Percentiles rank a stretch among this genome's conserved stretches.
Conservation (phyloP, 2,888 invertebrate genomes). For the Drosophila colorata region DNA sequence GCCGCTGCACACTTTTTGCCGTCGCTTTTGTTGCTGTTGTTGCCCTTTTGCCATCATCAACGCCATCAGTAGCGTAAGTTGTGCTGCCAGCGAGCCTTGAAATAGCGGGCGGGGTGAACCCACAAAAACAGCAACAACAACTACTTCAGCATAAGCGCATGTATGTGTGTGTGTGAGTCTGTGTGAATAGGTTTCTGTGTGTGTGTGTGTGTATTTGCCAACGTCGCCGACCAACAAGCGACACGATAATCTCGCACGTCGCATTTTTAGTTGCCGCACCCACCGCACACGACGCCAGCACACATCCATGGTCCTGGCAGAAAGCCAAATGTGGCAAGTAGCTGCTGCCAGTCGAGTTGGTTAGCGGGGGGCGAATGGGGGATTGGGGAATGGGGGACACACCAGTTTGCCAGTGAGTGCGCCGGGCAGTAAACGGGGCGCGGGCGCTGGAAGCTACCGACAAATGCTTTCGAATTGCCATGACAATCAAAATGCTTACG, state of each 20-base stretch:
- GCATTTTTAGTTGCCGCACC: slow-evolving; percentile 79
- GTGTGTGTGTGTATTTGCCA: slow-evolving; percentile 43
- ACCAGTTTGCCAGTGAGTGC: slow-evolving; percentile 47
- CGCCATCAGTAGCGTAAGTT: slow-evolving; percentile 78
- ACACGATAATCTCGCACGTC: slow-evolving; percentile 82
- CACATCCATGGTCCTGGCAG: slow-evolving; percentile 64
- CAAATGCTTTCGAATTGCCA: slow-evolving; percentile 84
- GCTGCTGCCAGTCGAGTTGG: slow-evolving; percentile 55
- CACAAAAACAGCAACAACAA: slow-evolving; percentile 72
- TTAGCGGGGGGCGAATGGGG: slow-evolving; percentile 53
- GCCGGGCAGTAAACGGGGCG: slow-evolving; percentile 27
- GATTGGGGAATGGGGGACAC: slow-evolving; percentile 18
- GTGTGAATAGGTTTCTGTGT: slow-evolving; percentile 11
- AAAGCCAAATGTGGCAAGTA: slow-evolving; percentile 79
- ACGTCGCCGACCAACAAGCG: slow-evolving; percentile 75
- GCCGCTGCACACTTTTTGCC: slow-evolving; percentile 67
- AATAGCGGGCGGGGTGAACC: slow-evolving; percentile 46
- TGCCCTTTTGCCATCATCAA: slow-evolving; percentile 78
- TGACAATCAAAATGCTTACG: slow-evolving; percentile 81
- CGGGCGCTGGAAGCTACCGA: slow-evolving; percentile 63
- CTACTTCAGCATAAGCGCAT: slow-evolving; percentile 29
- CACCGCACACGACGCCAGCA: slow-evolving; percentile 47
- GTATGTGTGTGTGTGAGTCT: slow-evolving; percentile 14
- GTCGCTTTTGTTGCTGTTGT: slow-evolving; percentile 51
- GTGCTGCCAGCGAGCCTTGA: slow-evolving; percentile 59